Percentiles rank a stretch among this genome's conserved stretches.
Conservation (phyloP, 2,797 vertebrate genomes). For the Sebastes iracundus region DNA sequence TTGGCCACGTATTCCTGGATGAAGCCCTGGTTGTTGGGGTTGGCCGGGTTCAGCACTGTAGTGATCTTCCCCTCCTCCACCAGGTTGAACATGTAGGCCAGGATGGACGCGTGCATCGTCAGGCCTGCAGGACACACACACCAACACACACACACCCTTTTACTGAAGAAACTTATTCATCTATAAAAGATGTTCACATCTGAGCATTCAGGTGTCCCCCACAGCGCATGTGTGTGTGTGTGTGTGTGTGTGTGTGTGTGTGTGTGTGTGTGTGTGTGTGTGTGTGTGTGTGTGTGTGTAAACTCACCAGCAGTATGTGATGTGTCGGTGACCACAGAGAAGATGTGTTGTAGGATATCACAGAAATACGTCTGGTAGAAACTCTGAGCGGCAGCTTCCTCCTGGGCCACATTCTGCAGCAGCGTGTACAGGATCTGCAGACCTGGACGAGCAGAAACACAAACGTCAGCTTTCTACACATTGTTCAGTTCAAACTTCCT, state of each 20-base stretch:
- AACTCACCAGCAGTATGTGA: conserved; percentile 97
- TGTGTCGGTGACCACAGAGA: conserved; percentile 98
- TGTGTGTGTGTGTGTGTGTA: not conserved
- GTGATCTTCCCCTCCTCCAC: conserved; percentile 99
- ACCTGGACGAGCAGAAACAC: conserved; percentile 62
- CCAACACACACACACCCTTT: not conserved
- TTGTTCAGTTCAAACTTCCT: not conserved
- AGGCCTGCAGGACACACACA: conserved; percentile 82
- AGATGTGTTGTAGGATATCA: conserved; percentile 98
- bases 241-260: not conserved
- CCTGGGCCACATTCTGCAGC: conserved; percentile 97
- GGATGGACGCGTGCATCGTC: conserved; percentile 98
- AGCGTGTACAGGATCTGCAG: conserved; percentile 98
- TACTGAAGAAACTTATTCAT: not conserved
- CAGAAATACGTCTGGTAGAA: conserved; percentile 99
- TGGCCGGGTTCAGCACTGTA: conserved; percentile 89
- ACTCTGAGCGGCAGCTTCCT: conserved; percentile 97
- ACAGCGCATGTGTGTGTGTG: not conserved
- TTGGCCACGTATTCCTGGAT: conserved; percentile 99
- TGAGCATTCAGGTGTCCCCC: not conserved
- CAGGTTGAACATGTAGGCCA: conserved; percentile 99
- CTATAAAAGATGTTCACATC: not conserved
- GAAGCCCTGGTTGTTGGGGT: conserved; percentile 94
- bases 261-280: not conserved
- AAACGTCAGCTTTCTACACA: not conserved